These are phyloP conservation scores for Atopsyche davidsoni DNA, from an alignment of 1,140 invertebrate species.

Conservation along the genomic window DNA sequence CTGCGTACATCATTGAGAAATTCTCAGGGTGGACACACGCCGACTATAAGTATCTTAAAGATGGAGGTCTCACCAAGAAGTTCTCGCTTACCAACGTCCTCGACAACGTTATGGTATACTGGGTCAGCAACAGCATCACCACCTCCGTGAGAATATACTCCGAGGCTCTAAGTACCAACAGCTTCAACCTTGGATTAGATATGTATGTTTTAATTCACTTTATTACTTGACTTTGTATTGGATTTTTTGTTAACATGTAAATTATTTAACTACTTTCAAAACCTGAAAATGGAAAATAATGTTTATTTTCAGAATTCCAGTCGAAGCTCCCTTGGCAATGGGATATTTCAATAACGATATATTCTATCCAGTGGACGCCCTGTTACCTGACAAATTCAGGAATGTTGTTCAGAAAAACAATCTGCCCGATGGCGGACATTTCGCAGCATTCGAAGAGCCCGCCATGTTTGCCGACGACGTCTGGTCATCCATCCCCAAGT, in stretches of 20 bases:
- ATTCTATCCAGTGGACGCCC: constrained; percentile 48
- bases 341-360: constrained; percentile 61
- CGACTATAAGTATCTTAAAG: constrained; percentile 40
- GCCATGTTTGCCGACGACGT: constrained; percentile 59
- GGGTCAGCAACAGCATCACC: too few relatives aligned
- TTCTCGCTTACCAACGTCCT: constrained; percentile 68
- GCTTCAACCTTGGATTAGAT: constrained; percentile 68
- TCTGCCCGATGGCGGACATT: constrained; percentile 69
- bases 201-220: constrained; percentile 44
- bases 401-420: constrained; percentile 60
- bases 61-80: constrained; percentile 63
- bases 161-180: constrained; percentile 76
- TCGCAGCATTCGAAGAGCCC: constrained; percentile 75
- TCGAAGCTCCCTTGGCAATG: constrained; percentile 57
- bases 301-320: constrained; percentile 49
- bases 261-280: too few relatives aligned
- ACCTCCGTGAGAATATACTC: too few relatives aligned
- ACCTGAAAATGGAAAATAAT: too few relatives aligned
- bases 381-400: constrained; percentile 52
- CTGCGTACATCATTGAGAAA: constrained; percentile 72
- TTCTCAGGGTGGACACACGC: constrained; percentile 60
- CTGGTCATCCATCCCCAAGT: constrained; percentile 36
- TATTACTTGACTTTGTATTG: constrained; percentile 35
- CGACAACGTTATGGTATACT: constrained; percentile 85
- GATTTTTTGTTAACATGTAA: constrained; percentile 15